phyloP scores from a whole-genome alignment of 2,113 vertebrate genomes.

The Pluvialis apricaria region DNA sequence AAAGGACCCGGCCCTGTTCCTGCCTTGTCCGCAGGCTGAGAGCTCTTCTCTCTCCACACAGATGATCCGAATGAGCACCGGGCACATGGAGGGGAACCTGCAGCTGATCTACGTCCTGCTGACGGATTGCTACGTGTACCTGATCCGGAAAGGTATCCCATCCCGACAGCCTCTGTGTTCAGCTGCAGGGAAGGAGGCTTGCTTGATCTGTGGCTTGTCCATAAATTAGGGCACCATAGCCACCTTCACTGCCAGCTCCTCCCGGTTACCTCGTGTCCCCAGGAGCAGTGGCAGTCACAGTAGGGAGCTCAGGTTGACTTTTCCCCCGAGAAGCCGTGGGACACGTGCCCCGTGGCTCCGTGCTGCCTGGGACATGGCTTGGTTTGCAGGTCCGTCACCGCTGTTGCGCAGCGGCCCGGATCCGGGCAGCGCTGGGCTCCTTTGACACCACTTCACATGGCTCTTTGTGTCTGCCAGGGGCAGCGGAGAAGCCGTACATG shows the following conservation, averaged over 20 bases:
- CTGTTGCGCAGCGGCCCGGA: background rate
- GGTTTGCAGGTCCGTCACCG: background rate
- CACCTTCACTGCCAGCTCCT: background rate
- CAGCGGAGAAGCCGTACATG: constrained; percentile 94
- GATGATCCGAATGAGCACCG: constrained; percentile 97
- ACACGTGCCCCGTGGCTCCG: fast-evolving
- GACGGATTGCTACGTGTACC: constrained; percentile 93
- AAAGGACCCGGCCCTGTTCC: background rate
- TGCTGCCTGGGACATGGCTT: background rate
- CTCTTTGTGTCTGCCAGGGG: constrained; percentile 76
- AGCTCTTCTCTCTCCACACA: constrained; percentile 29
- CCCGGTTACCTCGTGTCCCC: background rate
- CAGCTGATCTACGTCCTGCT: constrained; percentile 93
- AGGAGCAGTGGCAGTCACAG: background rate
- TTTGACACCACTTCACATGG: background rate
- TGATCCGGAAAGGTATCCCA: constrained; percentile 90
- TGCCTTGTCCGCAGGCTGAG: background rate
- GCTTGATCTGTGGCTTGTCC: background rate
- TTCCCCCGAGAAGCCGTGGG: background rate
- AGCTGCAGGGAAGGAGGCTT: background rate
- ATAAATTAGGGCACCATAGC: background rate
- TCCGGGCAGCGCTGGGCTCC: background rate
- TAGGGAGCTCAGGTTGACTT: background rate
- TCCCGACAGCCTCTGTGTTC: background rate
- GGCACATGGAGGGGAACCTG: constrained; percentile 96